phyloP scores from a whole-genome alignment of 2,797 vertebrate species.

The Thunnus albacares region DNA sequence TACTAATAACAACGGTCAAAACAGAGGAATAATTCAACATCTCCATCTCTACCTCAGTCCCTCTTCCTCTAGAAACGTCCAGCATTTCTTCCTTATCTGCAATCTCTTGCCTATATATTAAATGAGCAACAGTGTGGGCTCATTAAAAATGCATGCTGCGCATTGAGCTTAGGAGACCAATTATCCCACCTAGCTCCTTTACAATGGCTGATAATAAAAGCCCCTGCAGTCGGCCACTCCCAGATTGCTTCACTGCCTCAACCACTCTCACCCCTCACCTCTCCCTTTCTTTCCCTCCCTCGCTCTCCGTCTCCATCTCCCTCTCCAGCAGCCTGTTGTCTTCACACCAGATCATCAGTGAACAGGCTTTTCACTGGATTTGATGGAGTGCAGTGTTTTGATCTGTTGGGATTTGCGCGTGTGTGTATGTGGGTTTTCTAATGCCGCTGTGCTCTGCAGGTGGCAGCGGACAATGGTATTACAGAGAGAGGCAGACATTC shows the following conservation, averaged over 20 bases:
- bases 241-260: conserved; percentile 37
- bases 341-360: conserved; percentile 73
- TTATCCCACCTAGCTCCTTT: conserved; percentile 81
- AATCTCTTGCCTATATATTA: conserved; percentile 67
- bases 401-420: conserved; percentile 72
- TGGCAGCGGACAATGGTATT: conserved; percentile 73
- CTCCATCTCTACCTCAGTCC: conserved; percentile 26
- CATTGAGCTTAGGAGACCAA: conserved; percentile 84
- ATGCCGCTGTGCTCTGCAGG: conserved; percentile 72
- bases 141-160: conserved; percentile 86
- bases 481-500: conserved; percentile 49
- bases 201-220: conserved; percentile 75
- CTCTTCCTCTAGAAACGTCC: conserved; percentile 27
- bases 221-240: conserved; percentile 70
- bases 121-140: conserved; percentile 78
- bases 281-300: conserved; percentile 21
- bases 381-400: conserved; percentile 79
- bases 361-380: conserved; percentile 81
- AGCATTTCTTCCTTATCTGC: conserved; percentile 48
- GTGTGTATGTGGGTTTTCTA: conserved; percentile 41
- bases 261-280: conserved; percentile 60
- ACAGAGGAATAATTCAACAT: conserved; percentile 54
- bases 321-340: conserved; percentile 61
- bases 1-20: conserved; percentile 35
- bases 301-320: conserved; percentile 28